A percentile compares a stretch with the other conserved stretches of the same genome.
phyloP scores from a whole-genome alignment of 2,797 vertebrate genomes.

The Phalanger gymnotis region DNA sequence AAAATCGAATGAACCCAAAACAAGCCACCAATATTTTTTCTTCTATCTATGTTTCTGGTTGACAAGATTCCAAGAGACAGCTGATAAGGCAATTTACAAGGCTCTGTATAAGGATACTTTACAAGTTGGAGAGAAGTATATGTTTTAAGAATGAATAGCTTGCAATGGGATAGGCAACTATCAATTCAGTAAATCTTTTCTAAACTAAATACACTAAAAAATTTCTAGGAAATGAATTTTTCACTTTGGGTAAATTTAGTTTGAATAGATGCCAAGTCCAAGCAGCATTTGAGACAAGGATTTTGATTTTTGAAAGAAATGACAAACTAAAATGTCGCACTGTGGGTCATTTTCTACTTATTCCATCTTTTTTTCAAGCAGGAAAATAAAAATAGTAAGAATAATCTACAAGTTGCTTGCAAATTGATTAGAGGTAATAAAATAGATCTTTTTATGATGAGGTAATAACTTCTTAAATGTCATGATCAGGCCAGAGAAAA shows the following conservation, averaged over 20 bases:
- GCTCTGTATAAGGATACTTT: background rate
- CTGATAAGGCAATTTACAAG: background rate
- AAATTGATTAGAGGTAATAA: conserved; percentile 20
- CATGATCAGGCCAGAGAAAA: background rate
- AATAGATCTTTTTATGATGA: background rate
- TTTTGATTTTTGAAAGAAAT: conserved; percentile 27
- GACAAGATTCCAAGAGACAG: background rate
- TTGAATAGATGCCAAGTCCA: background rate
- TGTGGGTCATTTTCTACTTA: conserved; percentile 24
- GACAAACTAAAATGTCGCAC: background rate
- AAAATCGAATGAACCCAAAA: background rate
- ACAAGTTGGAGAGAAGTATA: background rate
- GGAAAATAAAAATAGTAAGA: background rate
- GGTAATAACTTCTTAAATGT: background rate
- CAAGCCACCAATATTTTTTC: background rate
- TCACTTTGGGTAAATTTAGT: background rate
- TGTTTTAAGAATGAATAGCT: background rate
- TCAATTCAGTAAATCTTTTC: background rate
- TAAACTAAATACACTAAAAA: background rate
- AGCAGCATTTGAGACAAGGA: background rate
- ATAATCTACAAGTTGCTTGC: conserved; percentile 4
- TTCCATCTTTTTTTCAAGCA: background rate
- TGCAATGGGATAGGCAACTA: background rate
- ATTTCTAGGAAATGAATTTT: background rate
- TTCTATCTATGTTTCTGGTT: background rate